phyloP scores from a whole-genome alignment of 2,888 invertebrate genomes.

The Galeruca laticollis region DNA sequence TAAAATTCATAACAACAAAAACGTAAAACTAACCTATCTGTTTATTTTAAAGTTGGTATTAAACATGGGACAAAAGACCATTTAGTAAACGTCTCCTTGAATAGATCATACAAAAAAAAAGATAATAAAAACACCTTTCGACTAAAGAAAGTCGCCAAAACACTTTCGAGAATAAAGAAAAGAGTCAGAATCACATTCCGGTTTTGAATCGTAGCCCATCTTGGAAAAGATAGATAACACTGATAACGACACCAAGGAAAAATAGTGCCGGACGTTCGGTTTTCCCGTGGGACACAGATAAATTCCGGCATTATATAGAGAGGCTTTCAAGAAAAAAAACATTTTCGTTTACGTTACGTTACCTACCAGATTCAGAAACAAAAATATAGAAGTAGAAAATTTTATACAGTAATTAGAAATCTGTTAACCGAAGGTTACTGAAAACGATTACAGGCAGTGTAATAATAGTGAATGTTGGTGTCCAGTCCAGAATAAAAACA shows the following conservation, averaged over 20 bases:
- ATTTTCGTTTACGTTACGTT: conserved; percentile 3
- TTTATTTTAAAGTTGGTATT: background rate
- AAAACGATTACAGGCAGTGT: no score
- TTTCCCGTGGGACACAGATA: conserved; percentile 16
- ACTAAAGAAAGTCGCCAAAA: conserved; percentile 14
- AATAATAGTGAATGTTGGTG: no score
- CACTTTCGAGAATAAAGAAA: conserved; percentile 12
- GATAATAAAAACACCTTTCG: conserved; percentile 24
- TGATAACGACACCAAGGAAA: conserved; percentile 33
- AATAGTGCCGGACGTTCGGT: conserved; percentile 26
- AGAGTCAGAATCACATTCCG: conserved; percentile 25
- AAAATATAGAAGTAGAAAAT: background rate
- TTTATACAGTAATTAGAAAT: background rate
- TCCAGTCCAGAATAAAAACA: no score
- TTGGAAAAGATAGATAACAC: conserved; percentile 35
- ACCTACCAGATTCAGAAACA: background rate
- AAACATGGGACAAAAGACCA: background rate
- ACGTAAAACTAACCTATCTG: no score
- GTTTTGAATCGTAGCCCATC: conserved; percentile 33
- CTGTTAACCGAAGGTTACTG: no score
- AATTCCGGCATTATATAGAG: conserved; percentile 26
- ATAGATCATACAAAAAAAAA: conserved; percentile 15
- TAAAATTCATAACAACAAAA: no score
- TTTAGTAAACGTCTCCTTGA: conserved; percentile 16
- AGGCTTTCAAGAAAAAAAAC: conserved; percentile 21